Evolutionary conservation across 1,140 invertebrate species (phyloP).

Genomic region (Drosophila ohnishii): DNA sequence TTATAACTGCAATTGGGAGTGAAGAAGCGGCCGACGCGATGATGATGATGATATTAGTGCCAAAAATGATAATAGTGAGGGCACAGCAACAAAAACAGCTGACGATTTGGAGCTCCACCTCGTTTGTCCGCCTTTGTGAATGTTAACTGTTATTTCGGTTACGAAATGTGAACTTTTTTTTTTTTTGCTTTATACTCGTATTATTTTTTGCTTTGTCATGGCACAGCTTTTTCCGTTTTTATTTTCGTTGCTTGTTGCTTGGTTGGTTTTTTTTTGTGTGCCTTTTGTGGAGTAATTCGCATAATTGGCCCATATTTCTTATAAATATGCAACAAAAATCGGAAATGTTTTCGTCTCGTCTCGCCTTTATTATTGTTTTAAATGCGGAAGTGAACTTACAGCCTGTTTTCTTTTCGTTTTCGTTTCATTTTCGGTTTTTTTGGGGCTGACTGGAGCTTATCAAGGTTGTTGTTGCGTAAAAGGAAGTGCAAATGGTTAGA

Average conservation of each 20-base stretch:
- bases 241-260: slow-evolving; percentile 31
- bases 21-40: slow-evolving; percentile 35
- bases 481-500: slow-evolving; percentile 80
- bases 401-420: slow-evolving; percentile 64
- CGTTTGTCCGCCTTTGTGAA: slow-evolving; percentile 36
- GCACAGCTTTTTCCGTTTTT: slow-evolving; percentile 48
- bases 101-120: slow-evolving; percentile 50
- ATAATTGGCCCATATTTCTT: slow-evolving; percentile 78
- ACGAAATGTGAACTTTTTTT: slow-evolving; percentile 69
- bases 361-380: slow-evolving; percentile 46
- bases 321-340: slow-evolving; percentile 70
- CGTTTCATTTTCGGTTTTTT: slow-evolving; percentile 40
- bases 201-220: slow-evolving; percentile 66
- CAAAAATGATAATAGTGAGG: slow-evolving; percentile 65
- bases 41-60: slow-evolving; percentile 65
- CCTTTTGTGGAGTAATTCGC: slow-evolving; percentile 66
- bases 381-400: slow-evolving; percentile 66
- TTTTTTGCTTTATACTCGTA: slow-evolving; percentile 19
- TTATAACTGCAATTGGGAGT: slow-evolving; percentile 70
- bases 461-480: slow-evolving; percentile 80
- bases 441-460: slow-evolving; percentile 48
- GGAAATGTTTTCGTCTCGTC: slow-evolving; percentile 62
- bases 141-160: slow-evolving; percentile 76
- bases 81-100: slow-evolving; percentile 54
- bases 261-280: slow-evolving; percentile 19